These are phyloP conservation scores for Palaemon carinicauda DNA, from an alignment of 1,140 invertebrate species.

Conservation along the genomic window DNA sequence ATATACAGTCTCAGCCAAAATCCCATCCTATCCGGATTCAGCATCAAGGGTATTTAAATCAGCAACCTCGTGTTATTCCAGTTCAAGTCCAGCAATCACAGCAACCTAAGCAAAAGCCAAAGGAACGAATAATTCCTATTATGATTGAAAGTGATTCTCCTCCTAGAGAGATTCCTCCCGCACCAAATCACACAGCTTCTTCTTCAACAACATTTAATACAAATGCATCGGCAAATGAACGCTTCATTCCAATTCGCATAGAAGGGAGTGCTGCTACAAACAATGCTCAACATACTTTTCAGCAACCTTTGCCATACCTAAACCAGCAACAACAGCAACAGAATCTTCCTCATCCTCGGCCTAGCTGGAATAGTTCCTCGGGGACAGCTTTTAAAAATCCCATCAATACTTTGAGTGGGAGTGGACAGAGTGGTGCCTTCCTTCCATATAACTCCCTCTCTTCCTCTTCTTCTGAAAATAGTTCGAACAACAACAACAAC, in stretches of 20 bases:
- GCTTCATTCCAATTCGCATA: constrained; percentile 59
- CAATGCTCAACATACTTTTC: constrained; percentile 23
- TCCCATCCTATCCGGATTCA: too few species aligned
- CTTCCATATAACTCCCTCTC: constrained; percentile 63
- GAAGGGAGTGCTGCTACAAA: constrained; percentile 38
- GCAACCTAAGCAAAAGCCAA: constrained; percentile 51
- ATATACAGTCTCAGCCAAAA: too few species aligned
- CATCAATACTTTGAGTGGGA: constrained; percentile 44
- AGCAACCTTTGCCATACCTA: constrained; percentile 60
- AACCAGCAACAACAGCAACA: constrained; percentile 56
- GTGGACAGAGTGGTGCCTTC: constrained; percentile 54
- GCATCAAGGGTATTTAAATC: neutral
- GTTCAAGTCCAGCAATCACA: constrained; percentile 29
- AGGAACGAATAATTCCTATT: constrained; percentile 59
- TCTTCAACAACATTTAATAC: neutral
- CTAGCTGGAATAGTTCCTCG: constrained; percentile 70
- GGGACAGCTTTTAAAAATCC: constrained; percentile 24
- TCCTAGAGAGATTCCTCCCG: neutral
- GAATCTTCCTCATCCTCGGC: constrained; percentile 55
- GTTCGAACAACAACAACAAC: too few species aligned
- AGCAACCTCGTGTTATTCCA: constrained; percentile 23
- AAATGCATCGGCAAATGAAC: neutral
- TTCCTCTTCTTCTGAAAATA: constrained; percentile 59
- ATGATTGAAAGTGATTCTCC: constrained; percentile 48
- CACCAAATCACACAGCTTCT: constrained; percentile 1